Evolutionary conservation across 2,113 vertebrate genomes (phyloP).

Genomic region (Lethenteron reissneri): DNA sequence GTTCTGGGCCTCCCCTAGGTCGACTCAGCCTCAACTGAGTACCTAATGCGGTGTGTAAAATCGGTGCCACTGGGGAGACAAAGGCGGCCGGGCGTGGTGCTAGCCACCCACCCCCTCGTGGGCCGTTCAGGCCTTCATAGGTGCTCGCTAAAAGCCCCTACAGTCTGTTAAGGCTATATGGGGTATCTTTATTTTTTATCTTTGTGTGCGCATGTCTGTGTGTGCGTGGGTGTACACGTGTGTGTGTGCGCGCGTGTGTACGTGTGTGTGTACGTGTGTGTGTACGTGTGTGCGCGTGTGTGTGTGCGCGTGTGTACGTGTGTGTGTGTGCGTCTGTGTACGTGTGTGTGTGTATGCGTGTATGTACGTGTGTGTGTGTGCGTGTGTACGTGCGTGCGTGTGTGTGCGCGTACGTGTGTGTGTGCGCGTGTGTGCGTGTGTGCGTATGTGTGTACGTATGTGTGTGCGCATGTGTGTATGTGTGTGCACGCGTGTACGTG

Average conservation of each 20-base stretch:
- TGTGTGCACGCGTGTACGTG: background rate
- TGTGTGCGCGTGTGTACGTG: background rate
- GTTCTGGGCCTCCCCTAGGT: too few species aligned
- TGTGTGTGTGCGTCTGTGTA: background rate
- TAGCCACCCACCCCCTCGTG: too few species aligned
- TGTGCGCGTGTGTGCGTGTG: background rate
- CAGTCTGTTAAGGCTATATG: too few species aligned
- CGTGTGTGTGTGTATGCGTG: background rate
- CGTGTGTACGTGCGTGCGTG: background rate
- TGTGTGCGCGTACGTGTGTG: background rate
- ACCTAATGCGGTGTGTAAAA: too few species aligned
- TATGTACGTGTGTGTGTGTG: background rate
- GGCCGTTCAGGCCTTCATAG: too few species aligned
- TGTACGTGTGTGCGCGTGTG: background rate
- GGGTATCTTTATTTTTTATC: too few species aligned
- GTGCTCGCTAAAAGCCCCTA: too few species aligned
- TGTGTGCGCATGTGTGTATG: background rate
- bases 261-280: background rate
- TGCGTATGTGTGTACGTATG: background rate
- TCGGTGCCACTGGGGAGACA: too few species aligned
- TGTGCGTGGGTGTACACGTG: background rate
- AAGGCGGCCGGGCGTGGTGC: too few species aligned
- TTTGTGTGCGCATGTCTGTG: background rate
- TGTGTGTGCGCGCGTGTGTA: background rate
- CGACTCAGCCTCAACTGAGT: too few species aligned